These are phyloP conservation scores for Mus spretus DNA, from an alignment of 2,797 vertebrate genomes.

Conservation along the genomic window DNA sequence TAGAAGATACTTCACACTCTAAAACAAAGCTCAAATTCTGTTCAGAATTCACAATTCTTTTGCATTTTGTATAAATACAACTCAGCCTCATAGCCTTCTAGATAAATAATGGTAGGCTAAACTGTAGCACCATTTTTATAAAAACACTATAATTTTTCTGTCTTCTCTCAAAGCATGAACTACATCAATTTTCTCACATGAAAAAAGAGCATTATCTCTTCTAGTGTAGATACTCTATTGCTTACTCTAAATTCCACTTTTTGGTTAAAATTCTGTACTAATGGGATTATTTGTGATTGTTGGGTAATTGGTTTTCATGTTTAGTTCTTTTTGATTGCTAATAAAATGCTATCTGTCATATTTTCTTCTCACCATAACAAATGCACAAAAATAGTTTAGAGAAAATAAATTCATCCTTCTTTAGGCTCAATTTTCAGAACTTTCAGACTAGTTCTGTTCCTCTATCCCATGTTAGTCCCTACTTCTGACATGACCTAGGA, in stretches of 20 bases:
- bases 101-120: neutral
- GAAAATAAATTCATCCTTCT: neutral
- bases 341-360: too few species aligned
- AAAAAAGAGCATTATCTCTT: neutral
- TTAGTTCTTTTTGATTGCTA: neutral
- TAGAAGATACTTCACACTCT: neutral
- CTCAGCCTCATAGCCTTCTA: neutral
- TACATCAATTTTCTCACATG: neutral
- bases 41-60: too few species aligned
- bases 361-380: neutral
- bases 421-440: neutral
- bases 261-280: neutral
- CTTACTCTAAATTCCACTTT: neutral
- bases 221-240: neutral
- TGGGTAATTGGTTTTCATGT: too few species aligned
- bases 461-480: too few species aligned
- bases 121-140: neutral
- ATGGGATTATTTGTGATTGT: neutral
- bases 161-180: neutral
- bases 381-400: neutral
- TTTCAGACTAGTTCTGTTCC: neutral
- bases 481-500: too few species aligned
- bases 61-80: too few species aligned
- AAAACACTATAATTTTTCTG: neutral
- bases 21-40: too few species aligned